A percentile compares a stretch with the other conserved stretches of the same genome.
Conservation (phyloP, 2,888 invertebrate genomes). For the Leptinotarsa rubiginosa region DNA sequence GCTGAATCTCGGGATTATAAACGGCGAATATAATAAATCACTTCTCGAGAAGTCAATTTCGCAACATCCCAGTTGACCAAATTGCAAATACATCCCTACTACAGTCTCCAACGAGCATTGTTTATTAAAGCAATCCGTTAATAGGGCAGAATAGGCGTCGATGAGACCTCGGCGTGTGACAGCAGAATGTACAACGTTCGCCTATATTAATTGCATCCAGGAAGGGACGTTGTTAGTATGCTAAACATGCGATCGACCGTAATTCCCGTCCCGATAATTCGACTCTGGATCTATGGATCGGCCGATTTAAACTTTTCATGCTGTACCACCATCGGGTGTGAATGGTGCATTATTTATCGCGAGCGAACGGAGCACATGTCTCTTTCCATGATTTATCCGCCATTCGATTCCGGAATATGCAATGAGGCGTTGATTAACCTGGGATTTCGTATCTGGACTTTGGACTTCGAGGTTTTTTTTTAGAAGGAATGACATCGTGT, state of each 20-base stretch:
- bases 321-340: constrained; percentile 1
- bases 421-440: constrained; percentile 5
- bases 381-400: constrained; percentile 12
- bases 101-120: neutral
- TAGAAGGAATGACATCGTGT: neutral
- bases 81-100: neutral
- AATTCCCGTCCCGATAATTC: constrained; percentile 10
- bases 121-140: constrained; percentile 3
- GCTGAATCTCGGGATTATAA: too few species aligned
- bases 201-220: constrained; percentile 13
- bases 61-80: too few species aligned
- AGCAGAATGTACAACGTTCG: constrained; percentile 8
- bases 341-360: constrained; percentile 14
- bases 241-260: constrained; percentile 11
- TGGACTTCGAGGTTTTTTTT: neutral
- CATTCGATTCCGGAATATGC: constrained; percentile 8
- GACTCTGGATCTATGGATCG: neutral
- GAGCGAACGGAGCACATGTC: neutral
- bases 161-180: constrained; percentile 4
- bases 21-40: too few species aligned
- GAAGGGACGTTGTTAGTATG: constrained; percentile 20
- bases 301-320: constrained; percentile 7
- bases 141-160: constrained; percentile 8
- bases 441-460: neutral
- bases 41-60: too few species aligned